A percentile compares a stretch with the other conserved stretches of the same genome.
Conservation (phyloP, 2,888 invertebrate genomes). For the Neoascia interrupta region DNA sequence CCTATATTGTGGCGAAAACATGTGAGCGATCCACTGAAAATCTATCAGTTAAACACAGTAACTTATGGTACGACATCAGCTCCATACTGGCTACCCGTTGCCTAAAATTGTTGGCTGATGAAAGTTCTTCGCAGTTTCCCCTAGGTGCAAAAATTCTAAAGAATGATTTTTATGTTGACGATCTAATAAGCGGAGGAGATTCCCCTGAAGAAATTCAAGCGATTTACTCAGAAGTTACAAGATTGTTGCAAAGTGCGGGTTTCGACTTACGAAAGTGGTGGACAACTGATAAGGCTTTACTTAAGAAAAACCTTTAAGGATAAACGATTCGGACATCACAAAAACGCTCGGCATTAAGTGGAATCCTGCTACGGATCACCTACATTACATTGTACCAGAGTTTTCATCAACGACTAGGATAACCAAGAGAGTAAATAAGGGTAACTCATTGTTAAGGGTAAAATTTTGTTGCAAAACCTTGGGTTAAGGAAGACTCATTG, state of each 20-base stretch:
- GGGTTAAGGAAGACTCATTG: not conserved
- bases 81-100: too few relatives aligned
- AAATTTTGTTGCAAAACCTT: not conserved
- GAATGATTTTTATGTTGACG: too few relatives aligned
- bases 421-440: not conserved
- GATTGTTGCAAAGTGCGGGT: not conserved
- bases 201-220: not conserved
- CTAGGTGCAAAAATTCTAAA: too few relatives aligned
- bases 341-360: constrained; percentile 33
- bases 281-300: not conserved
- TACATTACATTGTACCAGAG: not conserved
- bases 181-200: not conserved
- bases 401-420: not conserved
- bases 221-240: not conserved
- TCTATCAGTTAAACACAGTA: not conserved
- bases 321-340: constrained; percentile 39
- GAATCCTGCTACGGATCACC: not conserved
- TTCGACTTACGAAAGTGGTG: not conserved
- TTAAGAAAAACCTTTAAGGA: not conserved
- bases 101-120: too few relatives aligned
- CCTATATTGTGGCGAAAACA: too few relatives aligned
- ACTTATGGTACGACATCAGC: not conserved
- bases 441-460: not conserved
- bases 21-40: too few relatives aligned
- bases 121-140: too few relatives aligned